These are phyloP conservation scores for Macrotis lagotis DNA, from an alignment of 2,113 vertebrate genomes.

Conservation along the genomic window DNA sequence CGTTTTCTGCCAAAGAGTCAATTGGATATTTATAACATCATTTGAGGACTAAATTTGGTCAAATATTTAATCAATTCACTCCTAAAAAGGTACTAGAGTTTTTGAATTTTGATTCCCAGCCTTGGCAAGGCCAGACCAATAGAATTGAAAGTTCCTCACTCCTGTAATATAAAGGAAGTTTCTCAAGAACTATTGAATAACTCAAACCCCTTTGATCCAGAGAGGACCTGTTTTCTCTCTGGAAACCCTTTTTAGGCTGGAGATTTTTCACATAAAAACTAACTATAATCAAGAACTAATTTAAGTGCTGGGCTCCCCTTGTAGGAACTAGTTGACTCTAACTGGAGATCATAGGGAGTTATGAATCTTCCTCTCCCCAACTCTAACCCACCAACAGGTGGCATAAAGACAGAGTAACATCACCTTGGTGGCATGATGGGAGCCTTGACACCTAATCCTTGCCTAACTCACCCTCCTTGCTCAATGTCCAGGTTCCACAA, in stretches of 20 bases:
- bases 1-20: too few species aligned
- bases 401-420: not conserved
- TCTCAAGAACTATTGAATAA: not conserved
- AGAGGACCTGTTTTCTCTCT: not conserved
- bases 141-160: too few species aligned
- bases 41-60: too few species aligned
- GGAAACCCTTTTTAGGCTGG: not conserved
- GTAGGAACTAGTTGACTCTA: not conserved
- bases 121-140: too few species aligned
- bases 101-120: too few species aligned
- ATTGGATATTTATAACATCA: too few species aligned
- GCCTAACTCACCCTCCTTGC: not conserved
- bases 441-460: not conserved
- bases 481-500: not conserved
- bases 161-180: not conserved
- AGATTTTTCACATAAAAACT: constrained; percentile 31
- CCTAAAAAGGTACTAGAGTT: too few species aligned
- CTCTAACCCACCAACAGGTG: not conserved
- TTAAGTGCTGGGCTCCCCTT: constrained; percentile 3
- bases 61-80: too few species aligned
- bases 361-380: not conserved
- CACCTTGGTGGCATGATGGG: not conserved
- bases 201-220: not conserved
- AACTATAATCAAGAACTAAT: not conserved
- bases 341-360: not conserved